Evolutionary conservation across 1,140 invertebrate species (phyloP).

Genomic region (Zelostemma sp.): DNA sequence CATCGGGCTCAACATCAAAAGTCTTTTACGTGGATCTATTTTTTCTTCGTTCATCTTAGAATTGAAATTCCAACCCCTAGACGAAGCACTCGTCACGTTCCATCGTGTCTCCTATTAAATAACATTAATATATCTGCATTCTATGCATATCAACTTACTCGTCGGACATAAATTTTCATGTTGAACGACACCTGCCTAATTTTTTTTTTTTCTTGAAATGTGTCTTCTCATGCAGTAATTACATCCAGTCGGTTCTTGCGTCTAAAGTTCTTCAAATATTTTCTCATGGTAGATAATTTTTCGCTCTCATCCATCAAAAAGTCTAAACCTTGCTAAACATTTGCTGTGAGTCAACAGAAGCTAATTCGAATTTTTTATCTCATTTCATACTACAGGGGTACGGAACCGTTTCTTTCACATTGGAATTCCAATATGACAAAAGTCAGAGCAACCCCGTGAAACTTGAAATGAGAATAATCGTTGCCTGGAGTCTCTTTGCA

Average conservation of each 20-base stretch:
- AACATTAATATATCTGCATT: conserved; percentile 45
- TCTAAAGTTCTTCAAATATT: too few relatives aligned
- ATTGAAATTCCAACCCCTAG: conserved; percentile 38
- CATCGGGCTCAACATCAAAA: conserved; percentile 44
- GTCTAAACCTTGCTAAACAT: too few relatives aligned
- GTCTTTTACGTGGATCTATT: conserved; percentile 47
- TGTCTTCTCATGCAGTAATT: conserved; percentile 3
- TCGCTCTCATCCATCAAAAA: neutral
- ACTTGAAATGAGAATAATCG: too few relatives aligned
- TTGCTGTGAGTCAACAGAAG: too few relatives aligned
- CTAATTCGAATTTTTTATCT: too few relatives aligned
- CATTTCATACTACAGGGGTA: neutral
- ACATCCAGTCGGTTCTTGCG: neutral
- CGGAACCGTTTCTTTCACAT: neutral
- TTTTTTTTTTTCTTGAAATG: conserved; percentile 14
- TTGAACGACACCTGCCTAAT: conserved; percentile 13
- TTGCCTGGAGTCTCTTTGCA: too few relatives aligned
- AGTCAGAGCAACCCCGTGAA: too few relatives aligned
- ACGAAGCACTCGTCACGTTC: conserved; percentile 37
- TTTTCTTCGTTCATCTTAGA: conserved; percentile 41
- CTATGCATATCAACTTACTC: conserved; percentile 36
- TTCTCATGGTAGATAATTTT: neutral
- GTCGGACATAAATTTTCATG: conserved; percentile 18
- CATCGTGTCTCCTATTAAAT: conserved; percentile 43
- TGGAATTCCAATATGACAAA: neutral